These are phyloP conservation scores for Limnephilus lunatus DNA, from an alignment of 2,888 invertebrate genomes.

Conservation along the genomic window DNA sequence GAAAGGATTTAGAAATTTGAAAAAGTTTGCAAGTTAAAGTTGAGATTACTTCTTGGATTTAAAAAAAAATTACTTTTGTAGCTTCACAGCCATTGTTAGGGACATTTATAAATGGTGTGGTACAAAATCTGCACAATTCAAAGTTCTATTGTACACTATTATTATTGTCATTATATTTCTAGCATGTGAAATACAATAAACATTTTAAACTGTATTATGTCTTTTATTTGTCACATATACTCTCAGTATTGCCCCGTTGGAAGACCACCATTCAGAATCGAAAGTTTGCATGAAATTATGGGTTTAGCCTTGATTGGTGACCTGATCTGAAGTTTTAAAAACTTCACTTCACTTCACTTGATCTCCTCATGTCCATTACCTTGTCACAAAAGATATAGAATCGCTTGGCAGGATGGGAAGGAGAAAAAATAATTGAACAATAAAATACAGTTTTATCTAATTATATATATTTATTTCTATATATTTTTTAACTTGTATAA, in stretches of 20 bases:
- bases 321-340: too few relatives aligned
- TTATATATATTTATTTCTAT: constrained; percentile 45
- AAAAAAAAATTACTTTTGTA: neutral
- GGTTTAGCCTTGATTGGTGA: too few relatives aligned
- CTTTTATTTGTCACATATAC: neutral
- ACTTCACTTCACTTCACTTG: too few relatives aligned
- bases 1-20: neutral
- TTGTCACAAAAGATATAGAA: too few relatives aligned
- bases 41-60: neutral
- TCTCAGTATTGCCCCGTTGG: too few relatives aligned
- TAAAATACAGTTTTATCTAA: constrained; percentile 5
- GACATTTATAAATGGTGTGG: neutral
- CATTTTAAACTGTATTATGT: neutral
- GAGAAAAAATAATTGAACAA: neutral
- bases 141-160: neutral
- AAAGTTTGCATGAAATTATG: too few relatives aligned
- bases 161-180: neutral
- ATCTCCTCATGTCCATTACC: too few relatives aligned
- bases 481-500: constrained; percentile 42
- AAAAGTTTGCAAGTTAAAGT: neutral
- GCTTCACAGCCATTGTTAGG: neutral
- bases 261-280: too few relatives aligned
- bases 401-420: too few relatives aligned
- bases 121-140: neutral
- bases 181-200: neutral